phyloP scores from a whole-genome alignment of 2,113 vertebrate species.

The Macrotis lagotis region DNA sequence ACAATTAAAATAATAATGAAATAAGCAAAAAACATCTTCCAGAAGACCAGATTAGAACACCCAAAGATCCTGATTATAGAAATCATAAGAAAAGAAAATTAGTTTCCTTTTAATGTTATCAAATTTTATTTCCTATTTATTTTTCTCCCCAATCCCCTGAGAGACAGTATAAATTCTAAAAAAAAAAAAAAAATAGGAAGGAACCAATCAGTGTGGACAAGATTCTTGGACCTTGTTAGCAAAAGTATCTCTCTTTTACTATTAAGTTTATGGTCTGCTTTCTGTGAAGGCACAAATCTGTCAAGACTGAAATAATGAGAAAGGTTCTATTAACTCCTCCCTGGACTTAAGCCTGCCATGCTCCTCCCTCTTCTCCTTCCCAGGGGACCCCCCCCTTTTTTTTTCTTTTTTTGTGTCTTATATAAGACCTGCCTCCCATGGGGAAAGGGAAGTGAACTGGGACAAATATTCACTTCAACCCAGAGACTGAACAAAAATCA shows the following conservation, averaged over 20 bases:
- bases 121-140: neutral
- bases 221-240: neutral
- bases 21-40: neutral
- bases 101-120: neutral
- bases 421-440: neutral
- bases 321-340: neutral
- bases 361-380: neutral
- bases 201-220: neutral
- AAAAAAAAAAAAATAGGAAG: neutral
- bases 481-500: neutral
- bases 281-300: neutral
- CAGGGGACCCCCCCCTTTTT: neutral
- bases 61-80: neutral
- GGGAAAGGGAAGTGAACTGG: neutral
- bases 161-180: neutral
- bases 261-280: neutral
- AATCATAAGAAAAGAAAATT: neutral
- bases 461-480: neutral
- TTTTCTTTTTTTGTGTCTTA: neutral
- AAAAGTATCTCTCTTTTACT: neutral
- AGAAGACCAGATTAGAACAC: neutral
- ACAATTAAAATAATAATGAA: neutral
- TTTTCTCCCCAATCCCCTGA: neutral
- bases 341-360: neutral
- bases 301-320: neutral